Conservation (phyloP, 92 coral and sea anemone genomes). For the Paragorgia papillata region DNA sequence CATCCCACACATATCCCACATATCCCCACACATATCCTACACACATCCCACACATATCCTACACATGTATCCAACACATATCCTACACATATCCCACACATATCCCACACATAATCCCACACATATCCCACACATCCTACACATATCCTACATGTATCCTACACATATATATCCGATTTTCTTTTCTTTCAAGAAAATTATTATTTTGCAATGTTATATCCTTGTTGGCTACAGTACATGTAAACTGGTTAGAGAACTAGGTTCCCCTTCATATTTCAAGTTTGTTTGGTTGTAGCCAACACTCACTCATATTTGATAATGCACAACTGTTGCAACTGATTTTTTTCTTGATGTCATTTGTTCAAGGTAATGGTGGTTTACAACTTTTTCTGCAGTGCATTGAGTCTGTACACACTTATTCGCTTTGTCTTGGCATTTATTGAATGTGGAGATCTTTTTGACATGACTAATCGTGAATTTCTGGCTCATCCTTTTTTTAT, state of each 20-base stretch:
- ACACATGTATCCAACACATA: no score
- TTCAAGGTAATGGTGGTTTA: conserved; percentile 73
- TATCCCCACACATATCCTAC: neutral
- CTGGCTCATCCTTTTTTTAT: conserved; percentile 73
- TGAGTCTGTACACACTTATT: conserved; percentile 77
- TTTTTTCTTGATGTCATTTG: no score
- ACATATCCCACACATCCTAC: no score
- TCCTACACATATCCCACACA: no score
- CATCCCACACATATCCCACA: no score
- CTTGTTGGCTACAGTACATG: no score
- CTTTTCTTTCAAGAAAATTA: neutral
- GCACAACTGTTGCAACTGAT: no score
- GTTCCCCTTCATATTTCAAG: no score
- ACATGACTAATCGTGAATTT: conserved; percentile 54
- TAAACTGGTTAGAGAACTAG: no score
- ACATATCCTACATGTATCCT: neutral
- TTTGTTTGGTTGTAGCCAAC: no score
- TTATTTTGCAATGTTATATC: no score
- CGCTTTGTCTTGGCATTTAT: conserved; percentile 48
- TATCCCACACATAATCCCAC: neutral
- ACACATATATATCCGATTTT: neutral
- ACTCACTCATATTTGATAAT: no score
- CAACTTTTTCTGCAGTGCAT: conserved; percentile 87
- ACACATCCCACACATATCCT: neutral
- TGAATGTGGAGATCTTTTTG: conserved; percentile 58